Conservation (phyloP, 2,113 vertebrate genomes). For the Pithys albifrons region DNA sequence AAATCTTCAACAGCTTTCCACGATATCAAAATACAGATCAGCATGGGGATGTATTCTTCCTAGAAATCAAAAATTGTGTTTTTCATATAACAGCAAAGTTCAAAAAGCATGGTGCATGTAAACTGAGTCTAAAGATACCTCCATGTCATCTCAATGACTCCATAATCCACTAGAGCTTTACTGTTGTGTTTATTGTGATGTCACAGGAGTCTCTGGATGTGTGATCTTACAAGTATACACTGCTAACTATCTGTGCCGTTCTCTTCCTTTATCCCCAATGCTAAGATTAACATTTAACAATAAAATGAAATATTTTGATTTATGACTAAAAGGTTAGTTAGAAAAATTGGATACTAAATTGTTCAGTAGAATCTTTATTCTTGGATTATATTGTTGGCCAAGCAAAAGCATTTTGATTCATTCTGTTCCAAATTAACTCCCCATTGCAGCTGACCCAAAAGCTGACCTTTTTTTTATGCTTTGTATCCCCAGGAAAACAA, state of each 20-base stretch:
- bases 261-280: background rate
- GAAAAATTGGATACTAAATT: conserved; percentile 34
- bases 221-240: background rate
- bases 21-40: conserved; percentile 11
- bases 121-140: background rate
- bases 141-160: background rate
- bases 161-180: background rate
- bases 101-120: background rate
- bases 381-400: conserved; percentile 50
- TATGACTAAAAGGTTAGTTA: conserved; percentile 28
- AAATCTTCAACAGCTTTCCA: conserved; percentile 26
- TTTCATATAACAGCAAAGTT: background rate
- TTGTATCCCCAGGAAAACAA: conserved; percentile 53
- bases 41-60: background rate
- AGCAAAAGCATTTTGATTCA: conserved; percentile 53
- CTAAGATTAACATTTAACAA: conserved; percentile 10
- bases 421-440: conserved; percentile 44
- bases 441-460: conserved; percentile 28
- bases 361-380: conserved; percentile 33
- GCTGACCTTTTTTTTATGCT: conserved; percentile 30
- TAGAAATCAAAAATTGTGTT: background rate
- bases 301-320: conserved; percentile 59
- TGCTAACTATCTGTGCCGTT: background rate
- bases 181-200: background rate
- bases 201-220: background rate